phyloP scores from a whole-genome alignment of 1,140 invertebrate genomes.

The Venustaconcha ellipsiformis region DNA sequence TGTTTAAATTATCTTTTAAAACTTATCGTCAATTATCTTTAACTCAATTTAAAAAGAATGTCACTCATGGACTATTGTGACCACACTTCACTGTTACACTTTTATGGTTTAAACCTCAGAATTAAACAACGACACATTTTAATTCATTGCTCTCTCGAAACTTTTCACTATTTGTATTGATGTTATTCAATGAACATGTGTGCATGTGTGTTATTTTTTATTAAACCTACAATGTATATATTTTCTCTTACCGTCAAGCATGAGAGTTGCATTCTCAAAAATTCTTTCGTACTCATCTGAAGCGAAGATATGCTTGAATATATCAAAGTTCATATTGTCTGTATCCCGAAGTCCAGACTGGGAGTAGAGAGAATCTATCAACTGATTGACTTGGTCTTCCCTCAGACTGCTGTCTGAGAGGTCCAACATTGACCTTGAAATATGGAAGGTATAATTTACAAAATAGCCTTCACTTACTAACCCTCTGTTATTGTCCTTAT shows the following conservation, averaged over 20 bases:
- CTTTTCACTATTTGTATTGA: no score
- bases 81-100: no score
- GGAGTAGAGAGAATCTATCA: slow-evolving; percentile 36
- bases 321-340: slow-evolving; percentile 31
- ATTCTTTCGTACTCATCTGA: slow-evolving; percentile 41
- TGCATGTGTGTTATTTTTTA: no score
- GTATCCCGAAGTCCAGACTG: slow-evolving; percentile 19
- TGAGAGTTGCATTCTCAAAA: slow-evolving; percentile 34
- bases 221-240: no score
- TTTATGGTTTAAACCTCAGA: no score
- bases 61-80: no score
- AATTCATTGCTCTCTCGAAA: no score
- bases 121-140: no score
- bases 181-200: no score
- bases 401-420: slow-evolving; percentile 38
- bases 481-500: neutral
- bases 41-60: no score
- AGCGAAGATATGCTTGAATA: slow-evolving; percentile 40
- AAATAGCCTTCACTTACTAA: neutral
- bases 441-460: neutral
- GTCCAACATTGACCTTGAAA: slow-evolving; percentile 38
- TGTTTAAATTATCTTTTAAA: no score
- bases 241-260: slow-evolving; percentile 10
- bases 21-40: no score
- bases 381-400: slow-evolving; percentile 15